A percentile compares a stretch with the other conserved stretches of the same genome.
Conservation (phyloP, 2,888 invertebrate genomes). For the Campaea margaritaria region DNA sequence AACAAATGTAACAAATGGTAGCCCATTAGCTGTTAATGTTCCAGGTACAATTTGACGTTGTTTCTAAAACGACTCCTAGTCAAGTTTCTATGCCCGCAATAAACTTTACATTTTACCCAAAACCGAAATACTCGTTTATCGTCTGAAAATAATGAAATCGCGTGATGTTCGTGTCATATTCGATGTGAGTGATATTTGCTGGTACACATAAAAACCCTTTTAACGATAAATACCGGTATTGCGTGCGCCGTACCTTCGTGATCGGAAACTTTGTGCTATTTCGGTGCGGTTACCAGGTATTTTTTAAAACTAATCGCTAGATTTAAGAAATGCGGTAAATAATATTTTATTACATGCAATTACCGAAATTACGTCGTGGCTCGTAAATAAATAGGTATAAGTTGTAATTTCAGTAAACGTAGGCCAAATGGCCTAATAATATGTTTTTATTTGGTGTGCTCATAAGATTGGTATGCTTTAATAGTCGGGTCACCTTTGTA, state of each 20-base stretch:
- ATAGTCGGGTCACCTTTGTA: background rate
- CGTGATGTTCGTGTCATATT: slow-evolving; percentile 44
- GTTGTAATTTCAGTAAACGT: slow-evolving; percentile 26
- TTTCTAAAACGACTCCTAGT: background rate
- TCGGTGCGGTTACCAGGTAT: slow-evolving; percentile 21
- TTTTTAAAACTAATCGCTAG: slow-evolving; percentile 31
- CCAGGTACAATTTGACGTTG: background rate
- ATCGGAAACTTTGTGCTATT: slow-evolving; percentile 41
- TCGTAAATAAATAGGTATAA: slow-evolving; percentile 19
- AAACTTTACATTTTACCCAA: slow-evolving; percentile 21
- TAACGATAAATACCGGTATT: slow-evolving; percentile 45
- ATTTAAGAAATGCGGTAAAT: slow-evolving; percentile 29
- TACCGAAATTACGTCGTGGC: slow-evolving; percentile 28
- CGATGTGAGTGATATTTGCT: slow-evolving; percentile 42
- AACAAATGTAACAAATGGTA: background rate
- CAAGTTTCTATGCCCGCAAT: slow-evolving; percentile 15
- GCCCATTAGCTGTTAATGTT: background rate
- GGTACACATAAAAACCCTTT: slow-evolving; percentile 45
- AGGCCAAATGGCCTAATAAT: slow-evolving; percentile 13
- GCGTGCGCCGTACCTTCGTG: slow-evolving; percentile 41
- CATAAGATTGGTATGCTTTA: slow-evolving; percentile 5
- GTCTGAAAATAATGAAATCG: slow-evolving; percentile 40
- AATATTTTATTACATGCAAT: slow-evolving; percentile 28
- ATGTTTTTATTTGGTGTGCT: background rate
- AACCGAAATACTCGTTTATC: slow-evolving; percentile 21